Base-by-base conservation (phyloP, 2,797 vertebrate genomes). In the Molossus alvarezi region DNA sequence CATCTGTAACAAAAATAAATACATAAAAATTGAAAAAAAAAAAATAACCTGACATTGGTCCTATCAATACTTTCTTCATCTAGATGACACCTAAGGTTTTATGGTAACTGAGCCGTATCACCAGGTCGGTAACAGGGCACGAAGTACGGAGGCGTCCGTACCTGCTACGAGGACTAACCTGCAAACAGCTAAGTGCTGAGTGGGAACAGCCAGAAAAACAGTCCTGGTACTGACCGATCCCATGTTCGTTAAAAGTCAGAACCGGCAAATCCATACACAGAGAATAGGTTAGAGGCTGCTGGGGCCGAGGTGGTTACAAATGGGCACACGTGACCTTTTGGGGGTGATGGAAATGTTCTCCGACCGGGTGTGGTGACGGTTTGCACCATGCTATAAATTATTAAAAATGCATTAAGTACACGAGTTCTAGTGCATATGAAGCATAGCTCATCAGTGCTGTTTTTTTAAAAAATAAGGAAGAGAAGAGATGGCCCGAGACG, bases 211-310 rank as follows among this genome's bases (percentile, higher is more conserved):
- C 37, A 67, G 25, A 53, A 1, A 9, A 15, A 58, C n/a, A 27
- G 5, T 45, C 41, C 41, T 45, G 41, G 41, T 45, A 45, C 41
- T 45, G 41, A 45, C 4, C 41, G 41, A 45, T 33, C 41, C 41
- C 41, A 45, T 4, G 4, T 45, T 45, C 41, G 6, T 6, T 45
- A 45, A 5, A 45, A 45, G 41, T 6, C 41, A 6, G 41, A 45
- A 45, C 41, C 4, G 41, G 41, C 41, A 5, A 45, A 45, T 45
- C 41, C 41, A 45, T 6, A 45, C 41, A 45, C 41, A 45, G 6
- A 37, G 8, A 25, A 5, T 1, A 21, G 45, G 37, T 9, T 6
- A 18, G 2, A 1, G 18, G 14, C 13, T 1, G 3, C 29, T 7
- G 12, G 12, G 9, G 9, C 3, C 3, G 27, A 1, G 20, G 1